Base-by-base conservation (phyloP, 2,113 vertebrate genomes). In the Alces alces region DNA sequence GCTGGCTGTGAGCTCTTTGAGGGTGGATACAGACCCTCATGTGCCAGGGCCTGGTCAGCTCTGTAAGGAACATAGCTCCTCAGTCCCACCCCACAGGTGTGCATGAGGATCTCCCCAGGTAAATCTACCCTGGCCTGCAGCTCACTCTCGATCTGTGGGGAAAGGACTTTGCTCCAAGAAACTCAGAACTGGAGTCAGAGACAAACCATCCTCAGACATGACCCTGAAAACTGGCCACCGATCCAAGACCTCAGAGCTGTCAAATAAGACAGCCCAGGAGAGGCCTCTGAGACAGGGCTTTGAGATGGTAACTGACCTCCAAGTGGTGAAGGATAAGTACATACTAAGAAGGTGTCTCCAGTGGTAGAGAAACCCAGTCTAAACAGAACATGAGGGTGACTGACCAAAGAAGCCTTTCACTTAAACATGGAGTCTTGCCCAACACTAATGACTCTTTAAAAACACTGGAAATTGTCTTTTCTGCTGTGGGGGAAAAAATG, bases 381-480 rank as follows among this genome's bases (percentile, higher is more conserved):
- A 10, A 47, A 64, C 28, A 13, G 12, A 86, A 6, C 30, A 1
- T 1, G 84, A 28, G 28, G 23, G 11, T 4, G 33, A 33, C 16
- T 13, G 6, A 15, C 5, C 1, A 16, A 47, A 45, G 73, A 87
- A 27, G 19, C 30, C 55, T 73, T 54, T 76, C n/a, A 3, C 52
- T 55, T 19, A 39, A 61, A 58, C 57, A 47, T 0, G 7, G 27
- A 39, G 83, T 73, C 86, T 76, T 76, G 76, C 61, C 87, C 73
- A 70, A 21, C 33, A 39, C 47, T 30, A 14, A n/a, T 11, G 78
- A 33, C 45, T 66, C 55, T 61, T 43, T 43, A 17, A 57, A 91
- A 95, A 79, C 89, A 66, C 61, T 85, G 93, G 82, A 86, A 58
- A 73, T 43, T 43, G 39, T 80, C 43, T 96, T 87, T 89, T 55